These are phyloP conservation scores for Bombus turneri DNA, from an alignment of 1,140 invertebrate genomes.

Conservation along the genomic window DNA sequence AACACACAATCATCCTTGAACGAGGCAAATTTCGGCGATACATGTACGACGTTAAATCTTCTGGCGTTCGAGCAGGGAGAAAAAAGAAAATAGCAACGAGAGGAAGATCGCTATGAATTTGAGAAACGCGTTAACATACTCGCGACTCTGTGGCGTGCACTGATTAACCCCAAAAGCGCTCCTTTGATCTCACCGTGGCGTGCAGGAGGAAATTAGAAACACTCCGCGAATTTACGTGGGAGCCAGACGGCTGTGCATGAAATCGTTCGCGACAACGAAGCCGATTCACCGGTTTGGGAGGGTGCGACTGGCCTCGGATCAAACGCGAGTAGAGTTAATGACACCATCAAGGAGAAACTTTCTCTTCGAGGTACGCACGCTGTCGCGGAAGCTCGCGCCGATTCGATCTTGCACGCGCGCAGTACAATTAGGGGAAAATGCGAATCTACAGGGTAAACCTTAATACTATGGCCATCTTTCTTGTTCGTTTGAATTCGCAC, in stretches of 20 bases:
- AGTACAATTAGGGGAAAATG: no score
- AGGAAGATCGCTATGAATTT: slow-evolving; percentile 4
- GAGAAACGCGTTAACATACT: slow-evolving; percentile 30
- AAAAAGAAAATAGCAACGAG: background rate
- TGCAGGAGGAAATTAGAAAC: slow-evolving; percentile 50
- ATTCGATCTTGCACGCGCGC: background rate
- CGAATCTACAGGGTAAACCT: background rate
- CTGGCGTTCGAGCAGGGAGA: background rate
- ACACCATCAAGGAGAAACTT: slow-evolving; percentile 56
- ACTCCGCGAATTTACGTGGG: slow-evolving; percentile 47
- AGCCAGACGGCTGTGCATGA: background rate
- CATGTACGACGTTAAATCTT: background rate
- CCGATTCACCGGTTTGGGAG: background rate
- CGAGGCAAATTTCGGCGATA: no score
- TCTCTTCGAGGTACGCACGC: slow-evolving; percentile 18
- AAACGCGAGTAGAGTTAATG: slow-evolving; percentile 62
- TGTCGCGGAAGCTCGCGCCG: slow-evolving; percentile 20
- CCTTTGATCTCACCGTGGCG: slow-evolving; percentile 38
- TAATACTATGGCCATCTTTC: background rate
- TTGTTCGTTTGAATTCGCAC: background rate
- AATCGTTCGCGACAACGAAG: slow-evolving; percentile 42
- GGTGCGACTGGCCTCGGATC: slow-evolving; percentile 39
- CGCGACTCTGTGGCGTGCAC: slow-evolving; percentile 18
- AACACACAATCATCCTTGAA: background rate
- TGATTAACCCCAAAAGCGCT: slow-evolving; percentile 42